A percentile compares a stretch with the other conserved stretches of the same genome.
These are phyloP conservation scores for Hipposideros armiger DNA, from an alignment of 2,113 vertebrate genomes.

Conservation along the genomic window DNA sequence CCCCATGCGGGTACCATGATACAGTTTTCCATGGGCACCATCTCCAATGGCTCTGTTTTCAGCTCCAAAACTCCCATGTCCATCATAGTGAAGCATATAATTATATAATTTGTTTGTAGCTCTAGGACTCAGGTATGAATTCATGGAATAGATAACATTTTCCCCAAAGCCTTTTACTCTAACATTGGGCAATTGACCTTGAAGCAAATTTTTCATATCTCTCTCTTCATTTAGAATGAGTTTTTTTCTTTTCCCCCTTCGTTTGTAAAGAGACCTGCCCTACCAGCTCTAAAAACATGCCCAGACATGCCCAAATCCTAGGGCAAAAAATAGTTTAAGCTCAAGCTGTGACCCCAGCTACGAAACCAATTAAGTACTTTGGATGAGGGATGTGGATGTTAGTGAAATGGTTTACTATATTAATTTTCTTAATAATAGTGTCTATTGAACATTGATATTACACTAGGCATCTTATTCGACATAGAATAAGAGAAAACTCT, in stretches of 20 bases:
- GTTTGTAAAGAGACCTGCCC: conserved; percentile 49
- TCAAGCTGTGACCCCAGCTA: conserved; percentile 35
- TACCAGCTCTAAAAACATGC: conserved; percentile 29
- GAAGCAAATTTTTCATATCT: conserved; percentile 35
- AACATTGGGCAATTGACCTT: neutral
- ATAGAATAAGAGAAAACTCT: conserved; percentile 33
- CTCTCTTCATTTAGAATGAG: conserved; percentile 12
- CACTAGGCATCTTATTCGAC: neutral
- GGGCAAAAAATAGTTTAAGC: conserved; percentile 38
- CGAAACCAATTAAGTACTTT: conserved; percentile 50
- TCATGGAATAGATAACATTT: neutral
- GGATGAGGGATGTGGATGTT: neutral
- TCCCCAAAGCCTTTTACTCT: conserved; percentile 37
- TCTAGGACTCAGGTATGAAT: conserved; percentile 12
- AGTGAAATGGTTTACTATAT: conserved; percentile 42
- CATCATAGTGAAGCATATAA: conserved; percentile 13
- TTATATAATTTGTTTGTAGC: conserved; percentile 12
- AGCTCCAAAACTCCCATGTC: neutral
- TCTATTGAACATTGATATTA: neutral
- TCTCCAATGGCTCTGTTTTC: neutral
- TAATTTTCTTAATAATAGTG: conserved; percentile 23
- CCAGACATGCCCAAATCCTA: conserved; percentile 32
- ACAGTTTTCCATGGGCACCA: neutral
- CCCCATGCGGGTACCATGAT: neutral
- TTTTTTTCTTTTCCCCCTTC: neutral